phyloP scores from a whole-genome alignment of 2,113 vertebrate species.

The Cettia cetti region DNA sequence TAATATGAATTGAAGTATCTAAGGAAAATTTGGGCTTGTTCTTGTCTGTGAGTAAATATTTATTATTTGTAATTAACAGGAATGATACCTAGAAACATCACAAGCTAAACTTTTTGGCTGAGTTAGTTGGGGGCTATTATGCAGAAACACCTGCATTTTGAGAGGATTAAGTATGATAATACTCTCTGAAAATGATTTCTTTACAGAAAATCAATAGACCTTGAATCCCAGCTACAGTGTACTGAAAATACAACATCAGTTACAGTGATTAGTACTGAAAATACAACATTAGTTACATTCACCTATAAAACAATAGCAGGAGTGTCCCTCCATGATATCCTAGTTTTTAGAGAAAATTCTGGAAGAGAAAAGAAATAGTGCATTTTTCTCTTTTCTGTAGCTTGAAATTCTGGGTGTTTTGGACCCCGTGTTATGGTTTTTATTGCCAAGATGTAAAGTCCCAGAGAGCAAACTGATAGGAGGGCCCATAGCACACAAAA shows the following conservation, averaged over 20 bases:
- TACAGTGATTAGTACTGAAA: background rate
- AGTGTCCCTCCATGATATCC: background rate
- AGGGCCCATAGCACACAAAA: background rate
- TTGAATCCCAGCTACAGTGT: background rate
- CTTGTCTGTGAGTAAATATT: background rate
- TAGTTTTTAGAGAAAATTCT: background rate
- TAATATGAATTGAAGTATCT: background rate
- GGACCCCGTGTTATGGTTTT: rapidly evolving
- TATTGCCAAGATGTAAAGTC: background rate
- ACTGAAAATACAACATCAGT: background rate
- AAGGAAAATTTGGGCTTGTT: background rate
- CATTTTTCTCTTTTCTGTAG: background rate
- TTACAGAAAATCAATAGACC: background rate
- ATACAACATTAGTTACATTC: background rate
- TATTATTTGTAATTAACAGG: background rate
- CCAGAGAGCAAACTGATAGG: background rate
- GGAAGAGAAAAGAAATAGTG: background rate
- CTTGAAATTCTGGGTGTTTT: background rate
- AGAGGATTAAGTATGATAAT: background rate
- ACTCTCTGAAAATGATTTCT: background rate
- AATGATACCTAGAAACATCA: background rate
- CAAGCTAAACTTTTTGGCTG: background rate
- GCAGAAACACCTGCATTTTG: background rate
- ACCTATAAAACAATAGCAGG: background rate
- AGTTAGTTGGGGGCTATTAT: background rate